A percentile compares a stretch with the other conserved stretches of the same genome.
phyloP scores from a whole-genome alignment of 2,113 vertebrate genomes.

The Setophaga petechia region DNA sequence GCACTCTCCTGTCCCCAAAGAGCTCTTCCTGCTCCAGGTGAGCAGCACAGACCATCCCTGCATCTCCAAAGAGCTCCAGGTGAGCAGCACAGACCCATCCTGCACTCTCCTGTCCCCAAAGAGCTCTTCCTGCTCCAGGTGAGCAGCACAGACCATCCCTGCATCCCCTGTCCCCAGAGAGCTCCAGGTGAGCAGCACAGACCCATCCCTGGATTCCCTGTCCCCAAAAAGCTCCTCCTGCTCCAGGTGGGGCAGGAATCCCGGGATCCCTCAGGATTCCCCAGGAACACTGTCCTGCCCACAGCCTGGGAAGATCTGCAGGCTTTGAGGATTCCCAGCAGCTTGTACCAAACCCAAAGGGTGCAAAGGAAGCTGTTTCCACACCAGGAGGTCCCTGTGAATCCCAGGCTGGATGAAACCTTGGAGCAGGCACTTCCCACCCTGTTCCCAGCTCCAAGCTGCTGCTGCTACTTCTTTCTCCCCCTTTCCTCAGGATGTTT shows the following conservation, averaged over 20 bases:
- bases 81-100: too few species aligned
- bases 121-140: too few species aligned
- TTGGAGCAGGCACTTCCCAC: neutral
- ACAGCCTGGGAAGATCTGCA: accelerated
- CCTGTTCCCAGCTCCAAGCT: neutral
- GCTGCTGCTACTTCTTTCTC: neutral
- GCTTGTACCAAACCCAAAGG: neutral
- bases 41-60: too few species aligned
- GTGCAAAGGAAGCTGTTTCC: neutral
- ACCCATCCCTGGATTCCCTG: neutral
- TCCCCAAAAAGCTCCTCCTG: too few species aligned
- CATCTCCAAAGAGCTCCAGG: too few species aligned
- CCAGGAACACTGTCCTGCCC: neutral
- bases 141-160: too few species aligned
- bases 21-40: too few species aligned
- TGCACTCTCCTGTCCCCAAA: too few species aligned
- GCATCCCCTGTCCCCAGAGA: too few species aligned
- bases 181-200: too few species aligned
- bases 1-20: too few species aligned
- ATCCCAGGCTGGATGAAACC: neutral
- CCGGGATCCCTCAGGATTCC: neutral
- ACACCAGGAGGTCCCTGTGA: neutral
- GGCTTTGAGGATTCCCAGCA: neutral
- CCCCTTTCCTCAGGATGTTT: neutral
- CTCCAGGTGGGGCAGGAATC: neutral